Base-by-base conservation (phyloP, 2,888 invertebrate genomes). In the Amblyteles armatorius region DNA sequence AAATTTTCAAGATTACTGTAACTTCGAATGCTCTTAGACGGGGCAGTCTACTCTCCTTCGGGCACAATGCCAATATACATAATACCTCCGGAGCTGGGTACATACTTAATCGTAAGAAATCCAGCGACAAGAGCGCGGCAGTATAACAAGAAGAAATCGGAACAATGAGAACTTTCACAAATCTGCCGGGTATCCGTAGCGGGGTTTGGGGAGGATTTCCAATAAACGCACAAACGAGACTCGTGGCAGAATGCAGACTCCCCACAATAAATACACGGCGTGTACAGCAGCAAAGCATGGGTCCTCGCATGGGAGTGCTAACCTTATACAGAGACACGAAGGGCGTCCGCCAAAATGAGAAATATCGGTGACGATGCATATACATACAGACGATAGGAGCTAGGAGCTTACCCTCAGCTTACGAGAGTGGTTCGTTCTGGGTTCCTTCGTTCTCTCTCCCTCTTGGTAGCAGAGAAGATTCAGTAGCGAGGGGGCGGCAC, bases 401-500 rank as follows among this genome's bases (percentile, higher is more conserved):
- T 68, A 73, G 79, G 65, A 44, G 36, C 19, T 74, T 29, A 50
- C 52, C 4, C 33, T 19, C 65, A 63, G 26, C 63, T 63, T n/a
- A 16, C 29, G 36, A 57, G 69, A 79, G 69, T 79, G 57, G 50
- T 29, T 55, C 36, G 60, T 60, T 67, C 72, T 80, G 36, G 50
- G 19, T 13, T 48, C 44, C 11, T 4, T 4, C 44, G 13, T 11
- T 69, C 29, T 63, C 19, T 44, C 19, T 48, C 48, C 33, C 22
- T 36, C 65, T 22, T 29, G 50, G 52, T 76, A 74, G 83, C 63
- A 9, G 55, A 40, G 55, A 48, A 57, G 55, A 84, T 44, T 69
- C 57, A 50, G 74, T 57, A 68, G 79, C 82, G 84, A 86, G 84
- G 86, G 86, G 86, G 84, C 84, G 85, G 78, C 69, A 57, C 80